Evolutionary conservation across 2,888 invertebrate genomes (phyloP).

Genomic region (Chydorus sphaericus): DNA sequence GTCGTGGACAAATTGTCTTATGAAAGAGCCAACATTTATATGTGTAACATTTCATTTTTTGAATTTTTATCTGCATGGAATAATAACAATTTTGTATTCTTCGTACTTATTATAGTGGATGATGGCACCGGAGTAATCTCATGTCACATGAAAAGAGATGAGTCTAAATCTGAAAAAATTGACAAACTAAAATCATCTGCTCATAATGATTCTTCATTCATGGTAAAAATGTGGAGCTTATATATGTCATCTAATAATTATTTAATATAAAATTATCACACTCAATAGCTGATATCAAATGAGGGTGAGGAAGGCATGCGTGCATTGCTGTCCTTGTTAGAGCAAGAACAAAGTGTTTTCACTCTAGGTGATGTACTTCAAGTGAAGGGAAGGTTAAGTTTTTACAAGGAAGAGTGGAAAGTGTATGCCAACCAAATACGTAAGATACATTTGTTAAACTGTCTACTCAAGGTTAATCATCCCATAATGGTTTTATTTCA

Average conservation of each 20-base stretch:
- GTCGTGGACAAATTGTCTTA: background rate
- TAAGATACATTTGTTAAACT: background rate
- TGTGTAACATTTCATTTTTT: background rate
- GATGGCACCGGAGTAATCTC: constrained; percentile 7
- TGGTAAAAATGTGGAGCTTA: background rate
- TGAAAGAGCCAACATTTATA: background rate
- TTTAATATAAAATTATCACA: background rate
- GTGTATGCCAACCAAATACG: background rate
- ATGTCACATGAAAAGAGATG: background rate
- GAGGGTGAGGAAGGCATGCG: background rate
- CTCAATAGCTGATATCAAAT: background rate
- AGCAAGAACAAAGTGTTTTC: background rate
- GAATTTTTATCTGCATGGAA: background rate
- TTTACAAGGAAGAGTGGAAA: constrained; percentile 7
- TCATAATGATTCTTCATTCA: background rate
- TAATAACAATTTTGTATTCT: background rate
- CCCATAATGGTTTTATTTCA: background rate
- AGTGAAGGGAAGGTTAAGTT: background rate
- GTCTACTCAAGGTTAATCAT: background rate
- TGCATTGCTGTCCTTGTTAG: background rate
- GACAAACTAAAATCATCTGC: background rate
- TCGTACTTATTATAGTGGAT: constrained; percentile 1
- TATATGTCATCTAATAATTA: background rate
- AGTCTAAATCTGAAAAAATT: background rate
- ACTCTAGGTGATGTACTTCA: background rate